These are phyloP conservation scores for Panzeria rudis DNA, from an alignment of 2,888 invertebrate species.

Conservation along the genomic window DNA sequence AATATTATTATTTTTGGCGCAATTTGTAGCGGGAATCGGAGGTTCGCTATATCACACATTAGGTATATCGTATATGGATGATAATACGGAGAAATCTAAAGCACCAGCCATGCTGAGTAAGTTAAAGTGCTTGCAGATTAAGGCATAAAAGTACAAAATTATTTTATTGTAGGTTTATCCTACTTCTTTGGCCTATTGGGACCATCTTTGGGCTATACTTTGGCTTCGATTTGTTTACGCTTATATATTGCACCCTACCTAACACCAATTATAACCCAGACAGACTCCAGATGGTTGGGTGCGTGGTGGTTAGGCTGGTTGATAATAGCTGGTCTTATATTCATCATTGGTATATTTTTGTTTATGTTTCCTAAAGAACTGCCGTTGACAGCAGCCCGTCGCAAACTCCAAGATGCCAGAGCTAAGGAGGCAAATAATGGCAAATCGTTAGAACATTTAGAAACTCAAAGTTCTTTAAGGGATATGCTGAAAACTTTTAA, in stretches of 20 bases:
- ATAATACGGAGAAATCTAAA: conserved; percentile 88
- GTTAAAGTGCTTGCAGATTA: conserved; percentile 76
- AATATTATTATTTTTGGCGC: conserved; percentile 86
- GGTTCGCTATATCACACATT: conserved; percentile 87
- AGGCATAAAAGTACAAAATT: too few species aligned
- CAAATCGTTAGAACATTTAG: conserved; percentile 43
- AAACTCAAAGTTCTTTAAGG: conserved; percentile 80
- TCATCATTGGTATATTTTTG: conserved; percentile 85
- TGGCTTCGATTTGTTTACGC: conserved; percentile 87
- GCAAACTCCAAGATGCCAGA: conserved; percentile 76
- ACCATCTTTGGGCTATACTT: conserved; percentile 87
- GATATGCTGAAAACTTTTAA: conserved; percentile 87
- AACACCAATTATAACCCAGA: conserved; percentile 86
- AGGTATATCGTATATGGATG: conserved; percentile 89
- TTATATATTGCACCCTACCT: conserved; percentile 87
- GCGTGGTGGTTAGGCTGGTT: conserved; percentile 93
- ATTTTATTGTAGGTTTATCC: conserved; percentile 85
- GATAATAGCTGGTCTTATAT: conserved; percentile 85
- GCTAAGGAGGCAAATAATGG: conserved; percentile 70
- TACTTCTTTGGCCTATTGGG: conserved; percentile 88
- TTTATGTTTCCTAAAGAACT: conserved; percentile 88
- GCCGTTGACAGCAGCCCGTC: conserved; percentile 86
- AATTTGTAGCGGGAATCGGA: conserved; percentile 88
- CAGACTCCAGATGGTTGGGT: conserved; percentile 90
- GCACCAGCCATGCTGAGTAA: conserved; percentile 88